phyloP scores from a whole-genome alignment of 2,888 invertebrate species.

The Nomada ferruginata region DNA sequence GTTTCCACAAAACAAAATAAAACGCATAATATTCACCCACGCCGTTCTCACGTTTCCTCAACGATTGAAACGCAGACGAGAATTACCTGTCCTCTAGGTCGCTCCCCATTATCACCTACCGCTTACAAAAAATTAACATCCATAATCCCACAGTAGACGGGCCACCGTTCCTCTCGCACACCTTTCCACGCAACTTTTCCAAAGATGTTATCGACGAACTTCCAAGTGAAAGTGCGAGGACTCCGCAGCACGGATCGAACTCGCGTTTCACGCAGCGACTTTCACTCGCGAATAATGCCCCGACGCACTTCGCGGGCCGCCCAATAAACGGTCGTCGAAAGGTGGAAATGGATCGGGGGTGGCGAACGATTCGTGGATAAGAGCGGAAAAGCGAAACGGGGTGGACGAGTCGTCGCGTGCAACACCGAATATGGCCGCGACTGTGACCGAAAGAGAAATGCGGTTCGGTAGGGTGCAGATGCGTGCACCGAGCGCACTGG shows the following conservation, averaged over 20 bases:
- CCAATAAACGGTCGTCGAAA: neutral
- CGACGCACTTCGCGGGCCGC: neutral
- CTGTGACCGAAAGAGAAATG: neutral
- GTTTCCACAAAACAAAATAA: neutral
- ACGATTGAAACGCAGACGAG: no score
- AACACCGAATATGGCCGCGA: neutral
- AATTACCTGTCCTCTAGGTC: no score
- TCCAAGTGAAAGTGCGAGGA: conserved; percentile 25
- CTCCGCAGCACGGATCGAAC: neutral
- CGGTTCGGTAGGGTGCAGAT: conserved; percentile 34
- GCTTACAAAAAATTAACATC: neutral
- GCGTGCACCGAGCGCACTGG: conserved; percentile 51
- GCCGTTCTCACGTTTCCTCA: no score
- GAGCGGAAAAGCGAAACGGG: neutral
- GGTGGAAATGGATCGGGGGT: neutral
- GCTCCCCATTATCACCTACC: no score
- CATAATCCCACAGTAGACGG: neutral
- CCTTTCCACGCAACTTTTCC: conserved; percentile 22
- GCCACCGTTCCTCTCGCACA: conserved; percentile 1
- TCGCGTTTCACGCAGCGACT: conserved; percentile 10
- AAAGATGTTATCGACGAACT: conserved; percentile 1
- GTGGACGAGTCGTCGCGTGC: no score
- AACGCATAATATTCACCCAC: neutral
- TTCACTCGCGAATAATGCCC: conserved; percentile 20
- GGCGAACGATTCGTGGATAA: no score